phyloP scores from a whole-genome alignment of 2,113 vertebrate genomes.

The Cinclus mexicanus region DNA sequence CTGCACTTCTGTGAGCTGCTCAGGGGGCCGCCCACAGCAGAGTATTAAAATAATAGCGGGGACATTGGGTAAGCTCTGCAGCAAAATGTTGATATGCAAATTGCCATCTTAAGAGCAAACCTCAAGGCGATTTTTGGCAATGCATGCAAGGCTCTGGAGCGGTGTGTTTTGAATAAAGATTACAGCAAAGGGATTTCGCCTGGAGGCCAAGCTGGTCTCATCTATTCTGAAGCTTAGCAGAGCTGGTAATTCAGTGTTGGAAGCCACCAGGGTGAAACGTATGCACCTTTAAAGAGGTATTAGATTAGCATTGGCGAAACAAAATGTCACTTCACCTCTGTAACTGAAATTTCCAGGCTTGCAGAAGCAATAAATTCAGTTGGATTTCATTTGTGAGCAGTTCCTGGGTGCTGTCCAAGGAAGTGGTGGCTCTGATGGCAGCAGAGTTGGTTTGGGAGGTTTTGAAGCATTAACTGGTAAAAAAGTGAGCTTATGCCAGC shows the following conservation, averaged over 20 bases:
- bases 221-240: constrained; percentile 31
- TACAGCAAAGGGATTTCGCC: constrained; percentile 16
- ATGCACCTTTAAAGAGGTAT: constrained; percentile 28
- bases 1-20: background rate
- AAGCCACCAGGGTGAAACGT: constrained; percentile 6
- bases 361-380: background rate
- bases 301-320: constrained; percentile 8
- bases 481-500: background rate
- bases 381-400: background rate
- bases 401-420: background rate
- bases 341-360: background rate
- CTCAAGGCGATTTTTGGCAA: constrained; percentile 38
- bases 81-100: constrained; percentile 48
- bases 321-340: background rate
- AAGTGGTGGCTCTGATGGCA: background rate
- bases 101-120: constrained; percentile 34
- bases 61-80: constrained; percentile 26
- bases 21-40: constrained; percentile 9
- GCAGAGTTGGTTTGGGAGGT: background rate
- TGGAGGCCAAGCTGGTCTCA: background rate
- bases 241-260: constrained; percentile 15
- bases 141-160: background rate
- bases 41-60: constrained; percentile 32
- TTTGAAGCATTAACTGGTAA: background rate
- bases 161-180: constrained; percentile 33